Base-by-base conservation (phyloP, 2,113 vertebrate genomes). In the Lathamus discolor region DNA sequence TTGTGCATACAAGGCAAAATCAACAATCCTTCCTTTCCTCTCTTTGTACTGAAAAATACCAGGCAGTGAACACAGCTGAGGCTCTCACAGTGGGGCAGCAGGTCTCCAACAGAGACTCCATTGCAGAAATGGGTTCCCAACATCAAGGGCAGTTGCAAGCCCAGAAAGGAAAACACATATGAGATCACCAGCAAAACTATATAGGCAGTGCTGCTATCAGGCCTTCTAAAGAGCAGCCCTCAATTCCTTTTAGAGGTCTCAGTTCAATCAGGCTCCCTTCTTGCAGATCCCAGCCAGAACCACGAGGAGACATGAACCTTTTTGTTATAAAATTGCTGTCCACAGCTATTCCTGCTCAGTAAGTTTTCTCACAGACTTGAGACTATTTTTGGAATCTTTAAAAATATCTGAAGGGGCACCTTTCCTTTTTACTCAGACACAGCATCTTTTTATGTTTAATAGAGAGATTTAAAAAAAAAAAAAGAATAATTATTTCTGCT, bases 381-480 rank as follows among this genome's bases (percentile, higher is more conserved):
- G 70, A 70, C 83, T 97, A 97, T 97, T 96, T 96, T 81, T 94
- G 63, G 93, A 94, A 94, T n/a, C 63, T 69, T 94, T 92, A 93
- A 96, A 96, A 96, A 95, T 97, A 96, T 89, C 92, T 75, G 43
- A 23, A 93, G 93, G 93, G 96, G 91, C 96, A 96, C 96, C 96
- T 96, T 97, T 89, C 41, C 2, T 91, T 93, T 96, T 96, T 77
- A 91, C 43, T 69, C 86, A 85, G 83, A 92, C 91, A 66, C 95
- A 96, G 96, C 96, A 96, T 80, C 80, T 96, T 96, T 96, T 96
- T 33, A 92, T 85, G 70, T 97, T 97, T 97, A 93, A 96, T 92
- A 92, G 67, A 94, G 81, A 79, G 37, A 75, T 95, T 86, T 17
- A 1, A 31, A 46, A 13, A n/a, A n/a, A 20, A 86, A 77, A 63